phyloP scores from a whole-genome alignment of 1,140 invertebrate genomes.

The Penaeus japonicus region DNA sequence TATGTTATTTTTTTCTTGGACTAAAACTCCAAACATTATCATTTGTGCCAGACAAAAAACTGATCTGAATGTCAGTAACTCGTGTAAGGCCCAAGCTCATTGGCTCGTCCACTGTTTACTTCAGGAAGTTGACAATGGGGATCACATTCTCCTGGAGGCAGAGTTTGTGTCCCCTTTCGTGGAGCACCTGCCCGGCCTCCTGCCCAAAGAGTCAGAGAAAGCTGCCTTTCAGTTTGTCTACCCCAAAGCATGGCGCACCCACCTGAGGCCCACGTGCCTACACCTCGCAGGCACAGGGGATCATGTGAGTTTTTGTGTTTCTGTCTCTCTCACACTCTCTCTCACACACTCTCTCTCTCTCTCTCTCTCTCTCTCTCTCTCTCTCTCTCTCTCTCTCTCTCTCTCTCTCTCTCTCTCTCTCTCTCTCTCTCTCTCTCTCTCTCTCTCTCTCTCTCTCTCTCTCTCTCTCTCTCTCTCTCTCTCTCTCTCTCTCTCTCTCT shows the following conservation, averaged over 20 bases:
- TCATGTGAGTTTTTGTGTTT: slow-evolving; percentile 77
- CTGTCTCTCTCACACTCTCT: too few species aligned
- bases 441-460: too few species aligned
- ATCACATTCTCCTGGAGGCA: slow-evolving; percentile 84
- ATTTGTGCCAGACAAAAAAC: too few species aligned
- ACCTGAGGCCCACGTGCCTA: slow-evolving; percentile 84
- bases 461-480: too few species aligned
- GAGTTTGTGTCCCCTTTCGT: slow-evolving; percentile 88
- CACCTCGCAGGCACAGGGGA: slow-evolving; percentile 98
- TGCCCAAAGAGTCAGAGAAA: slow-evolving; percentile 82
- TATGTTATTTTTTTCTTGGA: too few species aligned
- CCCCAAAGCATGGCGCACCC: slow-evolving; percentile 77
- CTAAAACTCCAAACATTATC: too few species aligned
- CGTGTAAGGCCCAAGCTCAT: neutral
- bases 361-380: too few species aligned
- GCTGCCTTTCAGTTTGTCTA: slow-evolving; percentile 86
- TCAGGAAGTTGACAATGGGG: slow-evolving; percentile 79
- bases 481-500: too few species aligned
- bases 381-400: slow-evolving; percentile 10
- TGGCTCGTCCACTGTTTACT: slow-evolving; percentile 53
- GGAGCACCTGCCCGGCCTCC: slow-evolving; percentile 81
- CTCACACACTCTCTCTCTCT: too few species aligned
- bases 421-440: too few species aligned
- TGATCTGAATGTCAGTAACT: neutral
- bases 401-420: too few species aligned